phyloP scores from a whole-genome alignment of 2,797 vertebrate species.

The Holocentrus rufus region DNA sequence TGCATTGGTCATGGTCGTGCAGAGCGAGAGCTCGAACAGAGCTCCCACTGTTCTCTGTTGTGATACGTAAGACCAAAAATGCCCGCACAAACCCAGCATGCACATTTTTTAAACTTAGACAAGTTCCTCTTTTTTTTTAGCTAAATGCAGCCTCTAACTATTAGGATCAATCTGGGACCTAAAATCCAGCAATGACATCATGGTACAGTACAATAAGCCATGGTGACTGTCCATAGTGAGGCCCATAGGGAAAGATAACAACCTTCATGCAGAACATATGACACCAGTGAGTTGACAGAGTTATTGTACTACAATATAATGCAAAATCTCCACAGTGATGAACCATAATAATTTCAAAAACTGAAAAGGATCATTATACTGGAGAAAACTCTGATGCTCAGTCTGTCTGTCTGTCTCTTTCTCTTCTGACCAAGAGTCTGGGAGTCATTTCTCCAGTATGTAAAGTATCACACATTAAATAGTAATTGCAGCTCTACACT shows the following conservation, averaged over 20 bases:
- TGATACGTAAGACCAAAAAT: constrained; percentile 60
- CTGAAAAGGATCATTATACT: background rate
- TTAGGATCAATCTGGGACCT: constrained; percentile 61
- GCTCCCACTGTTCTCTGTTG: constrained; percentile 70
- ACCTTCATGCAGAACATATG: constrained; percentile 31
- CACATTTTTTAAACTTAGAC: constrained; percentile 41
- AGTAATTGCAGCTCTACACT: constrained; percentile 13
- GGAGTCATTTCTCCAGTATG: constrained; percentile 31
- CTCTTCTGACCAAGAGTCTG: constrained; percentile 21
- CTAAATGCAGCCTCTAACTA: constrained; percentile 60
- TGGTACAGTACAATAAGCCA: constrained; percentile 46
- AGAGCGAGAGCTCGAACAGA: constrained; percentile 71
- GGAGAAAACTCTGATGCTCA: background rate
- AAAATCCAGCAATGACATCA: constrained; percentile 63
- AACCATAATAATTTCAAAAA: background rate
- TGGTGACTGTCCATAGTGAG: constrained; percentile 43
- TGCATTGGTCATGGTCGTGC: constrained; percentile 76
- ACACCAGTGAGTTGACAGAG: constrained; percentile 11
- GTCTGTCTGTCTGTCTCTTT: background rate
- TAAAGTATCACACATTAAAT: constrained; percentile 37
- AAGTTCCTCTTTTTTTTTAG: constrained; percentile 62
- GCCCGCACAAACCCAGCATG: constrained; percentile 32
- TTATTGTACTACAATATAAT: background rate
- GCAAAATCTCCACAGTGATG: background rate
- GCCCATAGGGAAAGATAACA: constrained; percentile 43